Evolutionary conservation across 2,113 vertebrate species (phyloP).

Genomic region (Alligator sinensis): DNA sequence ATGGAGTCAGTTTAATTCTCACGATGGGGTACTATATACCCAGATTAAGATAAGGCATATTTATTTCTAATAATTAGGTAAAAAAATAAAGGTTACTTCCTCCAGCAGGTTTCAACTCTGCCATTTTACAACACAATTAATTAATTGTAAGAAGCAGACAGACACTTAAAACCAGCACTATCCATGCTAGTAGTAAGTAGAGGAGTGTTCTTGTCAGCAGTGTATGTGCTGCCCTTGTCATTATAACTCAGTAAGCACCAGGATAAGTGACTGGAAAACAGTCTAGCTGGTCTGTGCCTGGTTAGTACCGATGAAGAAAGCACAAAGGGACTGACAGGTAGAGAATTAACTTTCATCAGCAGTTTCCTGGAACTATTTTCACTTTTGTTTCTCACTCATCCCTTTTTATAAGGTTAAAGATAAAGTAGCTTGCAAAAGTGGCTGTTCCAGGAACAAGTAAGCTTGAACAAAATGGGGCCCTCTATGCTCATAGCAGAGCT

Average conservation of each 20-base stretch:
- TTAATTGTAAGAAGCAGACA: neutral
- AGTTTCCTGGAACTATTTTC: neutral
- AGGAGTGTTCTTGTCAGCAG: rapidly evolving
- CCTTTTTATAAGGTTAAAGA: neutral
- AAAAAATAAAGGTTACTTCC: neutral
- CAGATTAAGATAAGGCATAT: neutral
- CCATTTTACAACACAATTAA: neutral
- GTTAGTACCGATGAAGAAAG: neutral
- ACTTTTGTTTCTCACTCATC: neutral
- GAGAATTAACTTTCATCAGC: neutral
- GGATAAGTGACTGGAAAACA: rapidly evolving
- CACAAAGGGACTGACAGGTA: neutral
- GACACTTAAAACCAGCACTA: neutral
- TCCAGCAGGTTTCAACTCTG: neutral
- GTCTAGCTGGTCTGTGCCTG: neutral
- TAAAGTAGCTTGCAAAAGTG: neutral
- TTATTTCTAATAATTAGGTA: rapidly evolving
- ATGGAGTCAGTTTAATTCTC: conserved; percentile 14
- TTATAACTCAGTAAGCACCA: neutral
- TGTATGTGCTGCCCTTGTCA: rapidly evolving
- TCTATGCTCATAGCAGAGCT: neutral
- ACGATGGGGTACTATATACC: neutral
- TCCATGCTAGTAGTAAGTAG: neutral
- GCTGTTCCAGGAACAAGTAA: neutral
- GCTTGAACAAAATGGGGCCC: neutral